phyloP scores from a whole-genome alignment of 2,888 invertebrate species.

The Brassicogethes aeneus region DNA sequence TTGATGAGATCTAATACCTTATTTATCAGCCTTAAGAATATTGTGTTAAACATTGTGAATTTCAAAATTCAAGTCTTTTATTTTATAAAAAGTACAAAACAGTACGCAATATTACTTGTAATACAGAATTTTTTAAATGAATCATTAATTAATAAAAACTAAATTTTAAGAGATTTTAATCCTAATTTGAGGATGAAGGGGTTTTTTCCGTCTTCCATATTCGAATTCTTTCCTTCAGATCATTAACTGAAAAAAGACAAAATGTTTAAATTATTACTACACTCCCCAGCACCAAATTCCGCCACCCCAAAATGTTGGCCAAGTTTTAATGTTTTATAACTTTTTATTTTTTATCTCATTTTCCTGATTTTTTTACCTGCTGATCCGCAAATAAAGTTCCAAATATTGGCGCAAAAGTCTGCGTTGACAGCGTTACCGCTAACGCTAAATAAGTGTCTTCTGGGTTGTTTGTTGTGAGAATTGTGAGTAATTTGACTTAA shows the following conservation, averaged over 20 bases:
- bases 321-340: too few species aligned
- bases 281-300: slow-evolving; percentile 3
- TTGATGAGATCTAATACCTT: slow-evolving; percentile 1
- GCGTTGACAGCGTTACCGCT: too few species aligned
- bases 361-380: too few species aligned
- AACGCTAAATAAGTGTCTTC: too few species aligned
- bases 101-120: not conserved
- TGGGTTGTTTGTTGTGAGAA: too few species aligned
- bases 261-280: slow-evolving; percentile 1
- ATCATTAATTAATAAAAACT: too few species aligned
- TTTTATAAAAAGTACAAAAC: not conserved
- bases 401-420: too few species aligned
- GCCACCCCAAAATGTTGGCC: too few species aligned
- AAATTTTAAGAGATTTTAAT: slow-evolving; percentile 10
- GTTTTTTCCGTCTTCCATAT: slow-evolving; percentile 80
- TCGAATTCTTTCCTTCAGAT: slow-evolving; percentile 77
- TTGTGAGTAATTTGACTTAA: too few species aligned
- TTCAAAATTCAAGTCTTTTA: not conserved
- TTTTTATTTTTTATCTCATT: too few species aligned
- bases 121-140: not conserved
- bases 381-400: too few species aligned
- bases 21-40: slow-evolving; percentile 1
- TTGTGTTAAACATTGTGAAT: not conserved
- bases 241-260: slow-evolving; percentile 54
- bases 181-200: slow-evolving; percentile 33